Base-by-base conservation (phyloP, 2,888 invertebrate species). In the Orthosia cruda region DNA sequence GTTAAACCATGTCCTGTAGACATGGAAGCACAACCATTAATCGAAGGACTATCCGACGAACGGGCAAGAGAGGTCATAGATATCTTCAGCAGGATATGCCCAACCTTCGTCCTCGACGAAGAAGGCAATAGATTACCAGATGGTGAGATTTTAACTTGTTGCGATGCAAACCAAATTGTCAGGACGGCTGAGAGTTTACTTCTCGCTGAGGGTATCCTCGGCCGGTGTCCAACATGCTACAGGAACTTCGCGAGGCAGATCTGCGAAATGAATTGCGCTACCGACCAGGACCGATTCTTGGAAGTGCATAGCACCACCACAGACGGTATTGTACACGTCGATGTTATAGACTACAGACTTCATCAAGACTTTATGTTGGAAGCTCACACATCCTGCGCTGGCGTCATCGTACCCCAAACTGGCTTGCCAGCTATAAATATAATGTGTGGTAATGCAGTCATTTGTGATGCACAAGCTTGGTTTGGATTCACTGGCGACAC, bases 261-360 rank as follows among this genome's bases (percentile, higher is more conserved):
- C 85, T 99, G 99, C 91, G 97, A 98, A 84, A 97, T 98, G 93
- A 98, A 98, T 9, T 99, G 99, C 93, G 97, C 97, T 4, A 97
- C 98, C 0, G 96, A 98, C 63, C 99, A 99, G 87, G 97, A 97
- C 26, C 89, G 91, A 7, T 96, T 94, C 72, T 70, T 95, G 3
- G 91, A 93, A n/a, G 91, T 94, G 2, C 80, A 87, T 20, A 84
- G 87, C 12, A 89, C 80, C 47, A 71, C 74, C 0, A 70, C 87
- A 11, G 88, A 92, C 55, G 89, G 87, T 11, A 77, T 63, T 61
- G 81, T 47, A 1, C 97, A 96, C 86, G 97, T 97, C 0, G 90
- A 94, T 58, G 93, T 94, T 83, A 91, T 97, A 13, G 91, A 97
- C 79, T 96, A 96, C 71, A 92, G 94, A 72, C 85, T 99, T 2